phyloP scores from a whole-genome alignment of 2,888 invertebrate genomes.

The Epinotia bilunana region DNA sequence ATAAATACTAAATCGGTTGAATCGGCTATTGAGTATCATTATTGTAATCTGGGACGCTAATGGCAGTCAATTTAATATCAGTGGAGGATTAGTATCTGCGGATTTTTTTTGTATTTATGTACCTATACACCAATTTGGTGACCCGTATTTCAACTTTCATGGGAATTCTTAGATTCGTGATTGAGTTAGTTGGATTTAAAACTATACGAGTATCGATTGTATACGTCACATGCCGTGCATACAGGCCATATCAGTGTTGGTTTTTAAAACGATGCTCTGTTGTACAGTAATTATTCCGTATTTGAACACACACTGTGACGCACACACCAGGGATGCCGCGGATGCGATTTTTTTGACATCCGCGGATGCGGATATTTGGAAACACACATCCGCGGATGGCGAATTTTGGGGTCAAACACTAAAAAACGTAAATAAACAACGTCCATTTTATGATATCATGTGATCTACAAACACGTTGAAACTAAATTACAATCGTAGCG shows the following conservation, averaged over 20 bases:
- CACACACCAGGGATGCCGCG: too few relatives aligned
- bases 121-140: conserved; percentile 6
- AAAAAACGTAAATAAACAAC: too few relatives aligned
- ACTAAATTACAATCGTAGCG: too few relatives aligned
- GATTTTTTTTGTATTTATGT: conserved; percentile 7
- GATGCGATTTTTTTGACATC: too few relatives aligned
- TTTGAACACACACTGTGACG: background rate
- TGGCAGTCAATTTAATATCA: conserved; percentile 25
- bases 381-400: too few relatives aligned
- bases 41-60: conserved; percentile 23
- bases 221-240: background rate
- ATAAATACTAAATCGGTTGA: conserved; percentile 10
- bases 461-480: too few relatives aligned
- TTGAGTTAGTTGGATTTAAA: background rate
- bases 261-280: background rate
- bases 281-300: background rate
- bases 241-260: background rate
- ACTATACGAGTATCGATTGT: background rate
- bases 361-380: too few relatives aligned
- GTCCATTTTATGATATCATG: too few relatives aligned
- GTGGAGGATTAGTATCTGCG: conserved; percentile 2
- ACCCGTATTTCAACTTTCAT: conserved; percentile 7
- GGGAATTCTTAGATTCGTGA: conserved; percentile 5
- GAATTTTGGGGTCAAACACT: too few relatives aligned
- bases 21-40: conserved; percentile 17